phyloP scores from a whole-genome alignment of 2,888 invertebrate genomes.

The Diadegma fenestrale region DNA sequence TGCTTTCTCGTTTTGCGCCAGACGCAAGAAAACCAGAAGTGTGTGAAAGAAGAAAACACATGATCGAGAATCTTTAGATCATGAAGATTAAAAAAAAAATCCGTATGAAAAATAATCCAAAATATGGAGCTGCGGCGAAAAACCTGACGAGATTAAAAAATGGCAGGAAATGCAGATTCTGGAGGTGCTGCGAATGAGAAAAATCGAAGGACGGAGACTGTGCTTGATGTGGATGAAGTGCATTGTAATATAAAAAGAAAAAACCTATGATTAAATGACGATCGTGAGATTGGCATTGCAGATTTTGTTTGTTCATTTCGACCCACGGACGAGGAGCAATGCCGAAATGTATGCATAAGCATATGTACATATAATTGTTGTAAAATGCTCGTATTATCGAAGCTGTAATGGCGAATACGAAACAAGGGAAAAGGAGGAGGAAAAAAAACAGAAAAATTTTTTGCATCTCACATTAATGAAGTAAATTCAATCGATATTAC shows the following conservation, averaged over 20 bases:
- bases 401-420: constrained; percentile 31
- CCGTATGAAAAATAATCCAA: constrained; percentile 5
- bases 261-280: constrained; percentile 41
- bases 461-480: constrained; percentile 79
- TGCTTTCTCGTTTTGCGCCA: constrained; percentile 59
- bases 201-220: constrained; percentile 64
- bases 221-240: constrained; percentile 44
- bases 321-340: constrained; percentile 49
- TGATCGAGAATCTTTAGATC: constrained; percentile 11
- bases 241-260: constrained; percentile 45
- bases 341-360: constrained; percentile 58
- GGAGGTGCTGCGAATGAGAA: constrained; percentile 45
- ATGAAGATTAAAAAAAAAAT: constrained; percentile 18
- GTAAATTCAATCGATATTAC: constrained; percentile 76
- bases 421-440: constrained; percentile 56
- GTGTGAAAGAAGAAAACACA: constrained; percentile 1
- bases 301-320: constrained; percentile 43
- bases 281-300: constrained; percentile 53
- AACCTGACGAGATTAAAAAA: not conserved
- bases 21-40: not conserved
- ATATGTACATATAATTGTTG: constrained; percentile 76
- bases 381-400: constrained; percentile 62
- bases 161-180: constrained; percentile 37
- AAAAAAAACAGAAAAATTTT: constrained; percentile 76
- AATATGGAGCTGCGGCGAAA: constrained; percentile 13